Evolutionary conservation across 2,888 invertebrate genomes (phyloP).

Genomic region (Nasonia oneida): DNA sequence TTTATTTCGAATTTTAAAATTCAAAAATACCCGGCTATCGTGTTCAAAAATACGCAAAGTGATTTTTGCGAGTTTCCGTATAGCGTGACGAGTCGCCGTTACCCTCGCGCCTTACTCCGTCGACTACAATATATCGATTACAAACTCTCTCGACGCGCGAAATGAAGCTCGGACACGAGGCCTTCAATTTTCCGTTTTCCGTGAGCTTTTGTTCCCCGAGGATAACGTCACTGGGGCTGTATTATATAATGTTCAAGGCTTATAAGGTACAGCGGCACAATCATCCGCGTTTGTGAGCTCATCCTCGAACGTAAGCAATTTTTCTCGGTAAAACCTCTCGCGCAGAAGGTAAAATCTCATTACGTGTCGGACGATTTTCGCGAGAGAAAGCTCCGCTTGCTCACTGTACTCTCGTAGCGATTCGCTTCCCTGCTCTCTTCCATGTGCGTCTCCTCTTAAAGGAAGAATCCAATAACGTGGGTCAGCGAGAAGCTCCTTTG

Average conservation of each 20-base stretch:
- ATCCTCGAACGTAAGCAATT: slow-evolving; percentile 28
- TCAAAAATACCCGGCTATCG: too few relatives aligned
- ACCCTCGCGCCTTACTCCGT: neutral
- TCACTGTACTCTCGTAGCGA: neutral
- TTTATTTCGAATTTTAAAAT: too few relatives aligned
- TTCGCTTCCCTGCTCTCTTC: neutral
- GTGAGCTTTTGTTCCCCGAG: neutral
- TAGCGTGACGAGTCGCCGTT: neutral
- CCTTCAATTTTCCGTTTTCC: neutral
- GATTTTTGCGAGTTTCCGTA: neutral
- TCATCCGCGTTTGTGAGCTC: neutral
- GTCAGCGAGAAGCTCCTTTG: slow-evolving; percentile 40
- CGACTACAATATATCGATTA: neutral
- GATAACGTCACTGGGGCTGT: neutral
- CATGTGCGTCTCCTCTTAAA: slow-evolving; percentile 8
- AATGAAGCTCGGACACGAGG: neutral
- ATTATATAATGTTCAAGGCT: neutral
- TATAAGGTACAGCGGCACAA: neutral
- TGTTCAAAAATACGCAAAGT: neutral
- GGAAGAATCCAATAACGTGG: slow-evolving; percentile 54
- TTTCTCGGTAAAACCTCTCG: neutral
- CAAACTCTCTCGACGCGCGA: neutral
- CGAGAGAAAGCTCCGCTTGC: neutral
- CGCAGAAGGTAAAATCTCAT: slow-evolving; percentile 49
- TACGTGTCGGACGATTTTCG: slow-evolving; percentile 25